Base-by-base conservation (phyloP, 1,140 invertebrate genomes). In the Solen grandis region DNA sequence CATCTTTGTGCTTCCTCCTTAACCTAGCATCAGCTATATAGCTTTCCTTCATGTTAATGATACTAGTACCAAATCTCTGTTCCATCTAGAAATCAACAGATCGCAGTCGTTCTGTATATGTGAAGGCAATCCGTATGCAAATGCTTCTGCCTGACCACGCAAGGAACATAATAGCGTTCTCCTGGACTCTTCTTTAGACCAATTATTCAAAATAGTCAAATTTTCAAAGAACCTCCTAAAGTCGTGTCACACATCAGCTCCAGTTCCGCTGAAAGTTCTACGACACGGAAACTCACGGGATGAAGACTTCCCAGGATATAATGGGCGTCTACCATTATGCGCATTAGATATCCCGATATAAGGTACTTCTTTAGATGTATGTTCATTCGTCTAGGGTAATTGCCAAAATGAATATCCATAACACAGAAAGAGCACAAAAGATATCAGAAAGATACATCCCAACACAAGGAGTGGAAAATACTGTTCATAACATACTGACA, bases 31-130 rank as follows among this genome's bases (percentile, higher is more conserved):
- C n/a, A n/a, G n/a, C n/a, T n/a, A n/a, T n/a, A n/a, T n/a, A n/a
- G n/a, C n/a, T n/a, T n/a, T n/a, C n/a, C n/a, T n/a, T n/a, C n/a
- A n/a, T n/a, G n/a, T n/a, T n/a, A n/a, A n/a, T n/a, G n/a, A 62
- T 74, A n/a, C n/a, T n/a, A n/a, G n/a, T n/a, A 0, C 82, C 78
- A 55, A 84, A 84, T 68, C 82, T 69, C 27, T 84, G 54, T 33
- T 81, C 73, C 82, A 84, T 77, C 33, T 75, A 16, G 33, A 25
- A 35, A 80, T 46, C 25, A 84, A 52, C 5, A 59, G 35, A n/a
- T 46, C 41, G 41, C 33, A 84, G 46, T 81, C 41, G 25, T 36
- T 38, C 38, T 76, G 38, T 4, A 65, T 46, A 22, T 52, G 16
- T 10, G 59, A 59, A 4, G 68, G 81, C 19, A 73, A 22, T 10